Percentiles rank a stretch among this genome's conserved stretches.
These are phyloP conservation scores for Lytechinus variegatus DNA, from an alignment of 35 echinoderm and acorn worm genomes.

Conservation along the genomic window DNA sequence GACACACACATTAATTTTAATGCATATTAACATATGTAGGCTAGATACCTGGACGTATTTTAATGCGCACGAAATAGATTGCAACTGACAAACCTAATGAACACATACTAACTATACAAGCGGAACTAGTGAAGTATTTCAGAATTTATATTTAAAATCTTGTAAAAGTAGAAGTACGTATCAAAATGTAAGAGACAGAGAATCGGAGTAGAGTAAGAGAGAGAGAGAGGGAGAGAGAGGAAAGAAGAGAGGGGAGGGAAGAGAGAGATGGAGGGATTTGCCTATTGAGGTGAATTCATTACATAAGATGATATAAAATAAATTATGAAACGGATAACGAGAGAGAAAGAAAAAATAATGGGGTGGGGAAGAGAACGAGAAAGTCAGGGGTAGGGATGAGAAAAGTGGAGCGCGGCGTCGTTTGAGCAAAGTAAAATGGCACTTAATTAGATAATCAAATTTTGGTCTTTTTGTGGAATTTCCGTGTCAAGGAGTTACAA, in stretches of 20 bases:
- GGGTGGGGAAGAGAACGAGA: neutral
- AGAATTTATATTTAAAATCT: too few relatives aligned
- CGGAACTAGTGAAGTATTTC: too few relatives aligned
- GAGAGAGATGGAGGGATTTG: neutral
- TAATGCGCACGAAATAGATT: too few relatives aligned
- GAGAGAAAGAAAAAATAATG: neutral
- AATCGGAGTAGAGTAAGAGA: neutral
- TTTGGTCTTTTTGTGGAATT: neutral
- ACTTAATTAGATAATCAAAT: neutral
- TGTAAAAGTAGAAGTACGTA: neutral
- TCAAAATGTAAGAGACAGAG: neutral
- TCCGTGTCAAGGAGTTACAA: neutral
- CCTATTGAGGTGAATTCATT: too few relatives aligned
- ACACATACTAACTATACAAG: too few relatives aligned
- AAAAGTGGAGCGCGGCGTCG: neutral
- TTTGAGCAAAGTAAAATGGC: neutral
- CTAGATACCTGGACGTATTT: too few relatives aligned
- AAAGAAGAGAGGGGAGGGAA: neutral
- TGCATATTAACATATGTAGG: too few relatives aligned
- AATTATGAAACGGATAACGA: neutral
- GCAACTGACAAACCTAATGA: too few relatives aligned
- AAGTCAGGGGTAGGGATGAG: neutral
- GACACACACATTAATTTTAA: neutral
- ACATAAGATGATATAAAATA: neutral
- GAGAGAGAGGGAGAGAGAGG: neutral